Percentiles rank a stretch among this genome's conserved stretches.
Evolutionary conservation across 2,888 invertebrate genomes (phyloP).

Genomic region (Tinea semifulvella): DNA sequence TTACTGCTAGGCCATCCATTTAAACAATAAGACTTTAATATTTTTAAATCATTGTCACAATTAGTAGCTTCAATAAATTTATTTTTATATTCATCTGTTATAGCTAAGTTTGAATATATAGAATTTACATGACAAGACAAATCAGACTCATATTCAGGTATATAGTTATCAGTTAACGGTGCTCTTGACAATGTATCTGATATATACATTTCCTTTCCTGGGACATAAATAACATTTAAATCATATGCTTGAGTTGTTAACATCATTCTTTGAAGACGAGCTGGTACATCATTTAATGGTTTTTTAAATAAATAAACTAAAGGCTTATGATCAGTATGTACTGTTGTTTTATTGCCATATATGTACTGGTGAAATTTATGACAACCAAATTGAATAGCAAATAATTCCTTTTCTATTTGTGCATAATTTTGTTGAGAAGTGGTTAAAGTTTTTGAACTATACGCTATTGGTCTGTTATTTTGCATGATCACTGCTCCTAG

Average conservation of each 20-base stretch:
- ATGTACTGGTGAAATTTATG: conserved; percentile 19
- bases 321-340: conserved; percentile 27
- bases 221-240: conserved; percentile 21
- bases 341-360: conserved; percentile 16
- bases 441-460: conserved; percentile 21
- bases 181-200: conserved; percentile 26
- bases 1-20: no score
- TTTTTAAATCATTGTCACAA: no score
- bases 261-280: conserved; percentile 24
- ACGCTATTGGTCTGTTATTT: conserved; percentile 22
- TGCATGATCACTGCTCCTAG: conserved; percentile 23
- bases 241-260: conserved; percentile 23
- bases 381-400: conserved; percentile 22
- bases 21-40: no score
- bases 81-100: no score
- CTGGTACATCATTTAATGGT: conserved; percentile 19
- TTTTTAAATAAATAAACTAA: conserved; percentile 25
- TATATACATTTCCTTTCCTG: conserved; percentile 25
- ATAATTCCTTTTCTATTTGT: conserved; percentile 22
- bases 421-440: conserved; percentile 20
- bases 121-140: no score
- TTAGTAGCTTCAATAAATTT: no score
- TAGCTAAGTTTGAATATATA: no score
- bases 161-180: conserved; percentile 15
- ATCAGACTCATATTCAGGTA: no score